Evolutionary conservation across 2,797 vertebrate species (phyloP).

Genomic region (Heliangelus exortis): DNA sequence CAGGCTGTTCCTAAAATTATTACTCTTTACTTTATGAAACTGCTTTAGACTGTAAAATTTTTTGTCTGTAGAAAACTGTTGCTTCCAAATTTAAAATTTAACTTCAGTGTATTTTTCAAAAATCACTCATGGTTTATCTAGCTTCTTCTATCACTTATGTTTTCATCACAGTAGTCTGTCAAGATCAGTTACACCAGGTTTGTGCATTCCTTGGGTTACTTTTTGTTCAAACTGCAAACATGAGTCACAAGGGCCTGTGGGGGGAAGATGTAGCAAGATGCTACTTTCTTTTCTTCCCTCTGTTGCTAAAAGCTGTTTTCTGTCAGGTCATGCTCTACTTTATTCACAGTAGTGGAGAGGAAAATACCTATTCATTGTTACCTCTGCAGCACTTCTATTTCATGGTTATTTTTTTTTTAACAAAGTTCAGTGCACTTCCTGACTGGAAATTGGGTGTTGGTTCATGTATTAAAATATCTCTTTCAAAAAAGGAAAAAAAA

Average conservation of each 20-base stretch:
- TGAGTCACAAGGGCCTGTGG: background rate
- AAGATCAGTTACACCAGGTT: background rate
- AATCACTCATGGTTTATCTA: background rate
- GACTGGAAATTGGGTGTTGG: background rate
- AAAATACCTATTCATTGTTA: background rate
- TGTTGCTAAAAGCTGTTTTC: background rate
- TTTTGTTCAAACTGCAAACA: background rate
- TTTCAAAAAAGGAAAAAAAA: background rate
- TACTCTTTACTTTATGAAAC: background rate
- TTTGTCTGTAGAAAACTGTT: background rate
- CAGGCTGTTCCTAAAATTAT: background rate
- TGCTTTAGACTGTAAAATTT: background rate
- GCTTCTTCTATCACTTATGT: background rate
- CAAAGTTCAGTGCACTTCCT: background rate
- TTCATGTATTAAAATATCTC: background rate
- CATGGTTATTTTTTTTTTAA: background rate
- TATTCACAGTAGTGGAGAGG: background rate
- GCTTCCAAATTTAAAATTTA: background rate
- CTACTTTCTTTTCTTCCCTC: background rate
- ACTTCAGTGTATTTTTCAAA: background rate
- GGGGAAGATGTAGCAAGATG: background rate
- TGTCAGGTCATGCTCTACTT: background rate
- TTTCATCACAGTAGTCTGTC: background rate
- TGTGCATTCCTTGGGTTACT: background rate
- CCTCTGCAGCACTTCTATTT: background rate